A percentile compares a stretch with the other conserved stretches of the same genome.
phyloP scores from a whole-genome alignment of 2,888 invertebrate species.

The Empis livida region DNA sequence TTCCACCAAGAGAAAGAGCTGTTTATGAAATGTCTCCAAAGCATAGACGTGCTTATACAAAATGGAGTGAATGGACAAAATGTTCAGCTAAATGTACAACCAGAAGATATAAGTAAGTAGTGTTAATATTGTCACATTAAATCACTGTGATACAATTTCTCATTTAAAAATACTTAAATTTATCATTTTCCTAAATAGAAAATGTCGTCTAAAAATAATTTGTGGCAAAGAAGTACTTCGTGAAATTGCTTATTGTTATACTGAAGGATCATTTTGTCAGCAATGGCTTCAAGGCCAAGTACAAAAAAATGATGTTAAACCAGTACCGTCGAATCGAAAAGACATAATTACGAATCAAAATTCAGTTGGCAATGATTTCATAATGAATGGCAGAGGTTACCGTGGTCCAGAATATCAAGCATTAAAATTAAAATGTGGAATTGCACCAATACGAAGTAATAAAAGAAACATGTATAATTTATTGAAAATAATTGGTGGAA shows the following conservation, averaged over 20 bases:
- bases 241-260: conserved; percentile 76
- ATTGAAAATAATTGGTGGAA: conserved; percentile 78
- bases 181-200: conserved; percentile 36
- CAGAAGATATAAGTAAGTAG: conserved; percentile 56
- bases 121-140: no score
- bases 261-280: conserved; percentile 70
- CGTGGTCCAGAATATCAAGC: conserved; percentile 33
- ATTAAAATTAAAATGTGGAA: conserved; percentile 34
- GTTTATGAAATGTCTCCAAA: conserved; percentile 25
- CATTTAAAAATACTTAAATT: no score
- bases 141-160: no score
- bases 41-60: conserved; percentile 44
- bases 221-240: conserved; percentile 67
- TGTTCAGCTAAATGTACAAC: conserved; percentile 73
- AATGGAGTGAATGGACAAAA: conserved; percentile 74
- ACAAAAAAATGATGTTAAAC: conserved; percentile 26
- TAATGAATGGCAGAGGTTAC: conserved; percentile 31
- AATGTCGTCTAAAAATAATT: conserved; percentile 57
- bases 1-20: conserved; percentile 23
- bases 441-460: conserved; percentile 25
- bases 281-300: conserved; percentile 44
- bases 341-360: conserved; percentile 21
- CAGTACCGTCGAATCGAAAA: conserved; percentile 21
- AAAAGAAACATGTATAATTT: conserved; percentile 39
- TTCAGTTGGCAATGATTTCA: conserved; percentile 25